A percentile compares a stretch with the other conserved stretches of the same genome.
phyloP scores from a whole-genome alignment of 2,888 invertebrate genomes.

The Eudemis profundana region DNA sequence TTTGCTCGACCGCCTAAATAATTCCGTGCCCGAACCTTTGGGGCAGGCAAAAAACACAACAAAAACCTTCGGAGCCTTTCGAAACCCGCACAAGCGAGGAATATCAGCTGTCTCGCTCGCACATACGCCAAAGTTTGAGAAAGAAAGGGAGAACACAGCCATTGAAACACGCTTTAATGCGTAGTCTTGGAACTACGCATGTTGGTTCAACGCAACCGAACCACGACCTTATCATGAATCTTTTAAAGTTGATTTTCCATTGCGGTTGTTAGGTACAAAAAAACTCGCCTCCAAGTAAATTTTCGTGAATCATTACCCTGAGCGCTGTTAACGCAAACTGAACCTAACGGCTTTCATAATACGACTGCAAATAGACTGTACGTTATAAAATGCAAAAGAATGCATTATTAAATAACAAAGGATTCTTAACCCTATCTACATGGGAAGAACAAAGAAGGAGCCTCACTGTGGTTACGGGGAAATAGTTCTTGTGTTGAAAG shows the following conservation, averaged over 20 bases:
- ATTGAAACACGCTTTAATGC: slow-evolving; percentile 18
- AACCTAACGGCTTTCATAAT: background rate
- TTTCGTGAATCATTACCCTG: slow-evolving; percentile 3
- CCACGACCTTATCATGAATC: background rate
- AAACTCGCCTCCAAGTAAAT: background rate
- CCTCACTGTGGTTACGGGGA: background rate
- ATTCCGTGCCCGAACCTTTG: slow-evolving; percentile 6
- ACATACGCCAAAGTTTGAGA: background rate
- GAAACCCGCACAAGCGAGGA: background rate
- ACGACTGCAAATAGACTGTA: background rate
- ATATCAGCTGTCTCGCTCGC: background rate
- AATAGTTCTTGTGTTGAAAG: background rate
- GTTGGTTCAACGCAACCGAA: background rate
- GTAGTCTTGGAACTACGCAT: slow-evolving; percentile 18
- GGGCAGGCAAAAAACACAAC: slow-evolving; percentile 17
- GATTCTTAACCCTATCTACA: slow-evolving; percentile 22
- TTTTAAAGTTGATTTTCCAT: background rate
- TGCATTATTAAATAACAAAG: slow-evolving; percentile 21
- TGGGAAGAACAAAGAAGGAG: slow-evolving; percentile 16
- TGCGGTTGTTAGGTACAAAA: background rate
- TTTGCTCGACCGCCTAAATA: slow-evolving; percentile 14
- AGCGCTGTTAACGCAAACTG: background rate
- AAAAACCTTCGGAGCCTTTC: slow-evolving; percentile 27
- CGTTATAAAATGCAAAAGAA: slow-evolving; percentile 1
- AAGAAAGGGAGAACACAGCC: background rate